Evolutionary conservation across 2,888 invertebrate species (phyloP), one percentile per base, ranked within the genome.

Genomic region (Nasonia oneida): DNA sequence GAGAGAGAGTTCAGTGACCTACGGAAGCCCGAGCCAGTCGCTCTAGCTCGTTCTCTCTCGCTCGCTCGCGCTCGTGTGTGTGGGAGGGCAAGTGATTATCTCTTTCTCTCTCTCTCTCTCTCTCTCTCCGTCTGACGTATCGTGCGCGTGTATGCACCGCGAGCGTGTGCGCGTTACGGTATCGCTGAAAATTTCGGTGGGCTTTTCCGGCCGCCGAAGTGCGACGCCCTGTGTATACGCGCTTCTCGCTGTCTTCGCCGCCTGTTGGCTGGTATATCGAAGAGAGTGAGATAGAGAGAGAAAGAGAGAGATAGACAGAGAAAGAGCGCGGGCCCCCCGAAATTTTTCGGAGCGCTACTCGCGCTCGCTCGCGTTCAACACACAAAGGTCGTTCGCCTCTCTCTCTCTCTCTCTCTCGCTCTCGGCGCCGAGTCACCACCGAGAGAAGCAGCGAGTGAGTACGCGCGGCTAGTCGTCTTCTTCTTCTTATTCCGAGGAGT

Each of bases 1-100:
- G 83, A 67, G 78, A 50, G 75, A 84, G 79, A 74, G 87, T 83
- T 87, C 87, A 87, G 79, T 87, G 87, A 87, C 87, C 87, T 74
- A 39, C 80, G 85, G 83, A 87, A 87, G 86, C 86, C 84, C 76
- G 53, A 83, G 83, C 80, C 29, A 73, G 70, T n/a, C 50, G 75
- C 33, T 67, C 39, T 61, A 2, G 23, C 57, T 39, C 61, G 42
- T 33, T 57, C 71, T 39, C 79, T 47, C 74, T 42, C 74, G 57
- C 18, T 53, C 53, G 6, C 18, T 5, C 29, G 23, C 29, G 6
- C 18, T 23, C 23, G 18, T 74, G 37, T 71, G 42, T 37, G 61
- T 29, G 64, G 57, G 73, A 73, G 67, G 78, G 57, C 70, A 50
- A 53, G 50, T 37, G 80, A 61, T n/a, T 74, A 37, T 73, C 29